Evolutionary conservation across 1,140 invertebrate genomes (phyloP).

Genomic region (Pseudomyrmex dendroicus): DNA sequence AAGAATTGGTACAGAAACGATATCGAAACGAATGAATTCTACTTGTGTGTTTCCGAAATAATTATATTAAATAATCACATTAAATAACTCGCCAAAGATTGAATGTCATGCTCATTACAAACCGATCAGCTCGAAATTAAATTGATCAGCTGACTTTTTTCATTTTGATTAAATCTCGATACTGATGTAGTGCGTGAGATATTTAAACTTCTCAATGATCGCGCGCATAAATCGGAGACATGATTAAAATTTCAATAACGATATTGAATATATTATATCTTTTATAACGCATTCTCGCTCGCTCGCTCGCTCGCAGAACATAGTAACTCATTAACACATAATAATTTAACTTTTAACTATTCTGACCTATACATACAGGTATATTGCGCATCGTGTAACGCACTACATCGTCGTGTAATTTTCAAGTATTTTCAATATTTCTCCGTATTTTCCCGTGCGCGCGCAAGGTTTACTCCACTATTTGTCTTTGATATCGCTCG

Average conservation of each 20-base stretch:
- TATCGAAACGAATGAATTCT: slow-evolving; percentile 21
- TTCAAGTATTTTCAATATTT: not conserved
- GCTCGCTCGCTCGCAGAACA: too few species aligned
- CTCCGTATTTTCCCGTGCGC: not conserved
- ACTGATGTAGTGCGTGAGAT: slow-evolving; percentile 14
- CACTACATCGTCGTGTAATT: not conserved
- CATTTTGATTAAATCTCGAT: slow-evolving; percentile 36
- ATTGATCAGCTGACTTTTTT: slow-evolving; percentile 40
- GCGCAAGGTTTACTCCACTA: not conserved
- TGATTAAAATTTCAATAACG: slow-evolving; percentile 16
- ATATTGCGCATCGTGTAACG: not conserved
- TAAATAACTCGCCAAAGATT: slow-evolving; percentile 33
- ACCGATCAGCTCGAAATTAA: slow-evolving; percentile 31
- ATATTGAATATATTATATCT: not conserved
- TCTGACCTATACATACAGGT: not conserved
- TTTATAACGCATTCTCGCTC: not conserved
- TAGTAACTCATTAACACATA: not conserved
- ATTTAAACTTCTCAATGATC: slow-evolving; percentile 1
- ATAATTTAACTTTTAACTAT: slow-evolving; percentile 8
- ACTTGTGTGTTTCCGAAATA: slow-evolving; percentile 11
- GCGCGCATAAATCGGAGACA: not conserved
- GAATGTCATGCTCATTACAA: slow-evolving; percentile 50
- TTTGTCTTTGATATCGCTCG: not conserved
- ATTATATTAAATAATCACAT: slow-evolving; percentile 46
- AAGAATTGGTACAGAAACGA: slow-evolving; percentile 26